phyloP scores from a whole-genome alignment of 2,888 invertebrate species.

The Thecophora atra region DNA sequence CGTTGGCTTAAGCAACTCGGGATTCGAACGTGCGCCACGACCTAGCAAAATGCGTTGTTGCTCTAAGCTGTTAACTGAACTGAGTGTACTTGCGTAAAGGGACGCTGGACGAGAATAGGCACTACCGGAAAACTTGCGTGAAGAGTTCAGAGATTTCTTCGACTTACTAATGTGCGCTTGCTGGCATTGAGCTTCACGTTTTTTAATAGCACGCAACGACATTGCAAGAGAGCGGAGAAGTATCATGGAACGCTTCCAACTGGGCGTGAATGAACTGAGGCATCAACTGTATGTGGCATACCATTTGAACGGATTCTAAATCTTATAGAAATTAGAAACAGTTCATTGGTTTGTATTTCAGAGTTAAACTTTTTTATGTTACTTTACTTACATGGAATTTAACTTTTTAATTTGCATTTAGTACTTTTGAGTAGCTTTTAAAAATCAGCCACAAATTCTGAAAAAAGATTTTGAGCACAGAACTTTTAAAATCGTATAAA shows the following conservation, averaged over 20 bases:
- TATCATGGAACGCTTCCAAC: neutral
- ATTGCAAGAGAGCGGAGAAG: constrained; percentile 49
- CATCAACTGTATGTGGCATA: neutral
- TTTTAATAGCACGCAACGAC: constrained; percentile 65
- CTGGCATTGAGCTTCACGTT: constrained; percentile 56
- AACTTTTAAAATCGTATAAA: too few species aligned
- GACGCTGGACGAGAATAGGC: neutral
- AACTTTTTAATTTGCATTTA: too few species aligned
- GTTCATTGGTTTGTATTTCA: neutral
- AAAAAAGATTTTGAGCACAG: too few species aligned
- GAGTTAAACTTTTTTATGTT: too few species aligned
- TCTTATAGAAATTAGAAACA: neutral
- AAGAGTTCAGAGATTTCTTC: constrained; percentile 36
- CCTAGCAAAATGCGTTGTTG: constrained; percentile 53
- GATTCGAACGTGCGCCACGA: constrained; percentile 51
- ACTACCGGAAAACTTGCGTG: constrained; percentile 29
- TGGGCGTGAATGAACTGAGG: constrained; percentile 10
- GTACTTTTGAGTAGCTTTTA: too few species aligned
- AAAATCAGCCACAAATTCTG: too few species aligned
- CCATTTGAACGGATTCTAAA: neutral
- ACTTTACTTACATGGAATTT: too few species aligned
- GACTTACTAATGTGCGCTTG: constrained; percentile 42
- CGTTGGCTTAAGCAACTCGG: constrained; percentile 49
- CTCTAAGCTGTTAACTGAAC: constrained; percentile 35
- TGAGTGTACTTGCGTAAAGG: constrained; percentile 7